Conservation (phyloP, 2,888 invertebrate species). For the Apeira syringaria region DNA sequence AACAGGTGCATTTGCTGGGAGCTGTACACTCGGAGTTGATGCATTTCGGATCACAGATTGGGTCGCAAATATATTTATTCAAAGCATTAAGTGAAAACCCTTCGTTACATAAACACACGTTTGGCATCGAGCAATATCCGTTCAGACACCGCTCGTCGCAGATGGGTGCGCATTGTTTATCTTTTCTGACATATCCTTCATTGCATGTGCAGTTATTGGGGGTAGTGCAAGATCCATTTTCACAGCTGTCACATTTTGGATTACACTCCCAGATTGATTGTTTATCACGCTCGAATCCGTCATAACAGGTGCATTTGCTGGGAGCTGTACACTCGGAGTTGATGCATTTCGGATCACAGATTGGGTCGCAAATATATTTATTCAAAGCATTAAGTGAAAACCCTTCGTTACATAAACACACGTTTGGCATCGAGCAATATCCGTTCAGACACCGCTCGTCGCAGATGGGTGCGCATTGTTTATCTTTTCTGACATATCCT, state of each 20-base stretch:
- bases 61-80: slow-evolving; percentile 32
- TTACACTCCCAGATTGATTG: slow-evolving; percentile 15
- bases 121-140: slow-evolving; percentile 51
- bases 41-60: slow-evolving; percentile 41
- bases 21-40: slow-evolving; percentile 41
- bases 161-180: slow-evolving; percentile 29
- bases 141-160: slow-evolving; percentile 43
- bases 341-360: slow-evolving; percentile 53
- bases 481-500: slow-evolving; percentile 21
- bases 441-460: slow-evolving; percentile 36
- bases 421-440: slow-evolving; percentile 56
- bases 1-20: slow-evolving; percentile 43
- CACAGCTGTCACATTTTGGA: slow-evolving; percentile 44
- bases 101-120: slow-evolving; percentile 46
- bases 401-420: slow-evolving; percentile 39
- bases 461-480: slow-evolving; percentile 28
- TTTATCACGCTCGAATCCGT: slow-evolving; percentile 25
- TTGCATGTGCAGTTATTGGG: slow-evolving; percentile 35
- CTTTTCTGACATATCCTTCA: slow-evolving; percentile 30
- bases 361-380: slow-evolving; percentile 10
- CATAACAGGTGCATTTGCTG: slow-evolving; percentile 37
- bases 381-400: slow-evolving; percentile 20
- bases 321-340: slow-evolving; percentile 40
- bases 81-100: slow-evolving; percentile 27
- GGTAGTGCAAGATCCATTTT: slow-evolving; percentile 65